Conservation (phyloP, 2,888 invertebrate genomes). For the Buathra laborator region DNA sequence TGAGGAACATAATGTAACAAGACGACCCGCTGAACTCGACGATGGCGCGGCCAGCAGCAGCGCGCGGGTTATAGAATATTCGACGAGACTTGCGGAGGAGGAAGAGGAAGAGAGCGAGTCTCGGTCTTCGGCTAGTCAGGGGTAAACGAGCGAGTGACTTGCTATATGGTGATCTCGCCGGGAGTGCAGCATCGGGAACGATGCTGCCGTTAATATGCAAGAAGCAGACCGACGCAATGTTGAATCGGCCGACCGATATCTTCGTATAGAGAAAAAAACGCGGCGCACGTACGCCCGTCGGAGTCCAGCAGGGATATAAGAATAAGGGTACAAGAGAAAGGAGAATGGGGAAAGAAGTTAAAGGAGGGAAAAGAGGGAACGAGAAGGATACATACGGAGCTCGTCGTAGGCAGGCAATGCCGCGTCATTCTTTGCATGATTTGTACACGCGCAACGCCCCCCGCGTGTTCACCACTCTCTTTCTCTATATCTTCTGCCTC, state of each 20-base stretch:
- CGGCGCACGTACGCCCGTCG: conserved; percentile 46
- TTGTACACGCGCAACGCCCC: conserved; percentile 81
- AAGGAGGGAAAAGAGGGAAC: conserved; percentile 25
- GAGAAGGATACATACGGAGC: conserved; percentile 41
- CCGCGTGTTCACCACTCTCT: conserved; percentile 72
- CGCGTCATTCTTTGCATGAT: conserved; percentile 82
- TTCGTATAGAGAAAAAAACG: neutral
- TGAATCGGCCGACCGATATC: conserved; percentile 2
- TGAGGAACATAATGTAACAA: conserved; percentile 33
- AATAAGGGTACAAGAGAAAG: conserved; percentile 28
- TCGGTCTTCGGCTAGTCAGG: conserved; percentile 13
- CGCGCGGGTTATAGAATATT: conserved; percentile 15
- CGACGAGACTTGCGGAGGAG: conserved; percentile 62
- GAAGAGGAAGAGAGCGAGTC: conserved; percentile 67
- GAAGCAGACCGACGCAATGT: conserved; percentile 67
- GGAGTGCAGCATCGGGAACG: conserved; percentile 23
- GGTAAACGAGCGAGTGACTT: conserved; percentile 78
- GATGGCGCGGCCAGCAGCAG: neutral
- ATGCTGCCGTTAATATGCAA: conserved; percentile 80
- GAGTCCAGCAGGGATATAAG: conserved; percentile 34
- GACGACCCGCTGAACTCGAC: conserved; percentile 38
- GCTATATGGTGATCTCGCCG: conserved; percentile 80
- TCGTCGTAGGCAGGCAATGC: conserved; percentile 72
- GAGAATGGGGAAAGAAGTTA: conserved; percentile 29
- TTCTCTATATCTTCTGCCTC: conserved; percentile 60